These are phyloP conservation scores for Onychorhynchus coronatus DNA, from an alignment of 2,113 vertebrate genomes.

Conservation along the genomic window DNA sequence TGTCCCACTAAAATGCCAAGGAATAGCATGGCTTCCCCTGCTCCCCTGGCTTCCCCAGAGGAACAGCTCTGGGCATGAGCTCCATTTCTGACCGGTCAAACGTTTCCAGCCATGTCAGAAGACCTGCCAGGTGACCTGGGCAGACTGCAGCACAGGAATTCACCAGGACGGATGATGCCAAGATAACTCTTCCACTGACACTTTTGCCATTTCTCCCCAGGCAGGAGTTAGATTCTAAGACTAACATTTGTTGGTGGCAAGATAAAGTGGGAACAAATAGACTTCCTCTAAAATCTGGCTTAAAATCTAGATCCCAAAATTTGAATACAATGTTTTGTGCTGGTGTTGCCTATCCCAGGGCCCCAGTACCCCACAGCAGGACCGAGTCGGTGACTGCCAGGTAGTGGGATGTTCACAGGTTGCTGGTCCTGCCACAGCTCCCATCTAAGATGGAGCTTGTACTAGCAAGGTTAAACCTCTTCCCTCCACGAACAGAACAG, in stretches of 20 bases:
- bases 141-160: background rate
- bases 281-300: background rate
- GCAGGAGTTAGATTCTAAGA: background rate
- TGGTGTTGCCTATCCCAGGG: background rate
- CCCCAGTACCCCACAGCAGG: fast-evolving
- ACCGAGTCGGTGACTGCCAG: background rate
- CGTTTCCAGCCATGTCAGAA: background rate
- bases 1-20: background rate
- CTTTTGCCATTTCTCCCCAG: background rate
- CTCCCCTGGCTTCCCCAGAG: background rate
- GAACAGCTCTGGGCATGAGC: background rate
- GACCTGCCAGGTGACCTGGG: background rate
- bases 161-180: background rate
- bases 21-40: background rate
- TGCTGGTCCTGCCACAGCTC: background rate
- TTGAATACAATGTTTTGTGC: background rate
- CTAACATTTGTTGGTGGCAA: background rate
- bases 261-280: background rate
- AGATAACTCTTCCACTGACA: background rate
- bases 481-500: background rate
- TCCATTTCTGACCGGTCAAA: slow-evolving; percentile 55
- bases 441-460: fast-evolving
- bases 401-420: fast-evolving
- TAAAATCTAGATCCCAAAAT: background rate
- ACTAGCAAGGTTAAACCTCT: background rate